phyloP scores from a whole-genome alignment of 2,113 vertebrate genomes.

The Corvus hawaiiensis region DNA sequence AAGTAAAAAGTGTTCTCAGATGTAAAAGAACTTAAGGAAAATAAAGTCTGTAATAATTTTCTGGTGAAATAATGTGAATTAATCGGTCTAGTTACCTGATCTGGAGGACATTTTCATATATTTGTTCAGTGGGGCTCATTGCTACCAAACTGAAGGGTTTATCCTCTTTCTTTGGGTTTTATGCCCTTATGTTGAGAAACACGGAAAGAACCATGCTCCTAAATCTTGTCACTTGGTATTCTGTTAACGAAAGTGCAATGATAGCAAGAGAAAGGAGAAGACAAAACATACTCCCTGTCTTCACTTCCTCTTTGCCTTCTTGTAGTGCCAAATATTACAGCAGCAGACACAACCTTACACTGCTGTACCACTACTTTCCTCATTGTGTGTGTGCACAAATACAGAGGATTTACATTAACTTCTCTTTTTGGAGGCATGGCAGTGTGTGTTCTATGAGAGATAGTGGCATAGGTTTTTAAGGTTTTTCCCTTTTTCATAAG shows the following conservation, averaged over 20 bases:
- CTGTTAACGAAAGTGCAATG: not conserved
- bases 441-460: not conserved
- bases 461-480: not conserved
- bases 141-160: not conserved
- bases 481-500: not conserved
- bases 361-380: not conserved
- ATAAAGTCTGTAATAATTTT: not conserved
- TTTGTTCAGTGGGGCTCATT: not conserved
- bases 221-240: not conserved
- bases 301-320: not conserved
- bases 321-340: not conserved
- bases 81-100: not conserved
- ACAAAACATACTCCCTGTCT: not conserved
- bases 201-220: not conserved
- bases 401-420: not conserved
- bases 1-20: not conserved
- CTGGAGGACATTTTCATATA: not conserved
- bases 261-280: not conserved
- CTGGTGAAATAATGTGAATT: not conserved
- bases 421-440: not conserved
- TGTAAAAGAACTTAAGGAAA: not conserved
- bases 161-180: not conserved
- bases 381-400: not conserved
- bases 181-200: not conserved
- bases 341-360: accelerated